Percentiles rank a stretch among this genome's conserved stretches.
phyloP scores from a whole-genome alignment of 2,888 invertebrate genomes.

The Hololepta plana region DNA sequence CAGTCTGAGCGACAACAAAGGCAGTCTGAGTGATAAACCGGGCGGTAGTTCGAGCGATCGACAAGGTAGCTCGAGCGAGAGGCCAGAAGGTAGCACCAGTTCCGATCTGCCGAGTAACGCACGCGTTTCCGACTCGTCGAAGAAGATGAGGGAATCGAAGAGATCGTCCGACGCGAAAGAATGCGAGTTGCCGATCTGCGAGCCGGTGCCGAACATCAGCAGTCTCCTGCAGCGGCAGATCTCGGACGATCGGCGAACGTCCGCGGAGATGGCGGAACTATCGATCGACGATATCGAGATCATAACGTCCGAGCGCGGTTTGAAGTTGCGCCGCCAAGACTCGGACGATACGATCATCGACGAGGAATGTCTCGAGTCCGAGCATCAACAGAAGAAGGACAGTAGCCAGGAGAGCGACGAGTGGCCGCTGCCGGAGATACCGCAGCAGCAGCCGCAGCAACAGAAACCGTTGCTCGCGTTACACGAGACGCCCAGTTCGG shows the following conservation, averaged over 20 bases:
- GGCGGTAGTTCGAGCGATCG: no score
- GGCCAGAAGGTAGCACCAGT: no score
- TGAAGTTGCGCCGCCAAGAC: conserved; percentile 23
- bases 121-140: conserved; percentile 33
- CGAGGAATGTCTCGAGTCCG: conserved; percentile 24
- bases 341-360: conserved; percentile 29
- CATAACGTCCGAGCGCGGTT: conserved; percentile 26
- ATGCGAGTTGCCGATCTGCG: conserved; percentile 14
- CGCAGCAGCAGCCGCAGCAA: conserved; percentile 28
- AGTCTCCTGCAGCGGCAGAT: conserved; percentile 34
- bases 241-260: conserved; percentile 66
- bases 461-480: conserved; percentile 21
- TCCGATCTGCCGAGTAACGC: conserved; percentile 68
- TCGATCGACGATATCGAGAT: conserved; percentile 47
- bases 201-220: conserved; percentile 20
- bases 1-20: conserved; percentile 70
- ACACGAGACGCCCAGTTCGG: conserved; percentile 26
- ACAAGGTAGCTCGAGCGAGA: no score
- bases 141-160: conserved; percentile 14
- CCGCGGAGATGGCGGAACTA: conserved; percentile 70
- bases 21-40: conserved; percentile 71
- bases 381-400: conserved; percentile 13
- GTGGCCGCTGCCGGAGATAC: conserved; percentile 58
- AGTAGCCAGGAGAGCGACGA: conserved; percentile 55
- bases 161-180: no score